phyloP scores from a whole-genome alignment of 2,797 vertebrate genomes.

The Mus caroli region DNA sequence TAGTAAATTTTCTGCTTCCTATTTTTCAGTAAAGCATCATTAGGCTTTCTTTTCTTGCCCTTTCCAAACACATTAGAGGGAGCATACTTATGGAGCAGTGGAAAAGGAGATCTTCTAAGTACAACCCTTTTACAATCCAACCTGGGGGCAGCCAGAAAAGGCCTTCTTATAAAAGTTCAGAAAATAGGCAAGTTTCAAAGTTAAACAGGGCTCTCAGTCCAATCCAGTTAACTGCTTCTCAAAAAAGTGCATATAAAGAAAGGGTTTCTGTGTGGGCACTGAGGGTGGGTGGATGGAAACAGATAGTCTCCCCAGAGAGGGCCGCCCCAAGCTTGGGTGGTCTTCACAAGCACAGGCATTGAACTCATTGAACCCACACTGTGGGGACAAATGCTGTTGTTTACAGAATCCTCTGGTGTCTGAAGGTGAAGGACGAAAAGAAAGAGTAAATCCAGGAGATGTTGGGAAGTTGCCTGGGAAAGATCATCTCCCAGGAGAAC shows the following conservation, averaged over 20 bases:
- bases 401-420: not conserved
- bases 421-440: not conserved
- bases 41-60: not conserved
- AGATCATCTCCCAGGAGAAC: not conserved
- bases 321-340: slow-evolving; percentile 26
- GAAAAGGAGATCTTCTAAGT: not conserved
- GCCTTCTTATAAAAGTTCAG: slow-evolving; percentile 32
- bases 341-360: not conserved
- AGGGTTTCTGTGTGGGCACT: not conserved
- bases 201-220: slow-evolving; percentile 66
- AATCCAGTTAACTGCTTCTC: slow-evolving; percentile 68
- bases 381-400: not conserved
- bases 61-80: slow-evolving; percentile 6
- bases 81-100: not conserved
- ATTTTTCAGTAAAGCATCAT: not conserved
- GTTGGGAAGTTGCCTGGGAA: not conserved
- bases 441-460: not conserved
- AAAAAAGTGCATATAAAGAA: slow-evolving; percentile 64
- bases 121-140: not conserved
- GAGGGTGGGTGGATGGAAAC: not conserved
- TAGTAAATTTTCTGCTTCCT: not conserved
- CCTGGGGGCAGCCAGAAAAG: not conserved
- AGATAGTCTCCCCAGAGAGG: not conserved
- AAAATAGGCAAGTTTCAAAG: slow-evolving; percentile 74
- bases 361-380: too few relatives aligned